Evolutionary conservation across 2,888 invertebrate species (phyloP).

Genomic region (Trachelus troglodyta): DNA sequence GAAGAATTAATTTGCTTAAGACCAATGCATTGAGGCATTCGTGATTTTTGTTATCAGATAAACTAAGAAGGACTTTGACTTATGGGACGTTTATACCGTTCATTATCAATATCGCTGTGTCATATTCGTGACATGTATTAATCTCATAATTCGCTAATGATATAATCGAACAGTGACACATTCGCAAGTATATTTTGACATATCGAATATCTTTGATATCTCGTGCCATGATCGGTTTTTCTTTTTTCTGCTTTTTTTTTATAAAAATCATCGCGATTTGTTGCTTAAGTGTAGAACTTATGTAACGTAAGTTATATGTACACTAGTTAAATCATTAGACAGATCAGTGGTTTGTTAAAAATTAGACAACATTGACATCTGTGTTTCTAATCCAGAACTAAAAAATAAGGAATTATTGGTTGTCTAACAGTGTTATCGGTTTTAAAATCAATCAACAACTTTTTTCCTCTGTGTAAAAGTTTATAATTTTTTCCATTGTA

Average conservation of each 20-base stretch:
- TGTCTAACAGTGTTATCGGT: no score
- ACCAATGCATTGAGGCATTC: background rate
- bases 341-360: background rate
- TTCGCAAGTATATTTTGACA: conserved; percentile 22
- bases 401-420: background rate
- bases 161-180: conserved; percentile 18
- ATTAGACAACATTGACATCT: background rate
- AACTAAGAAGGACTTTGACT: background rate
- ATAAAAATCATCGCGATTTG: background rate
- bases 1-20: background rate
- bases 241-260: background rate
- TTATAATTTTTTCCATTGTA: background rate
- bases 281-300: no score
- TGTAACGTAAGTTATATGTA: background rate
- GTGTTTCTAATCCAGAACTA: background rate
- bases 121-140: background rate
- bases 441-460: no score
- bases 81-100: background rate
- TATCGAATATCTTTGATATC: conserved; percentile 6
- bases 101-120: background rate
- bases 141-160: conserved; percentile 8
- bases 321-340: background rate
- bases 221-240: background rate
- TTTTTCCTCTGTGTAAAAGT: no score
- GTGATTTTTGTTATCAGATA: background rate